Conservation (phyloP, 23 tunicate genomes). For the Ascidia mentula region DNA sequence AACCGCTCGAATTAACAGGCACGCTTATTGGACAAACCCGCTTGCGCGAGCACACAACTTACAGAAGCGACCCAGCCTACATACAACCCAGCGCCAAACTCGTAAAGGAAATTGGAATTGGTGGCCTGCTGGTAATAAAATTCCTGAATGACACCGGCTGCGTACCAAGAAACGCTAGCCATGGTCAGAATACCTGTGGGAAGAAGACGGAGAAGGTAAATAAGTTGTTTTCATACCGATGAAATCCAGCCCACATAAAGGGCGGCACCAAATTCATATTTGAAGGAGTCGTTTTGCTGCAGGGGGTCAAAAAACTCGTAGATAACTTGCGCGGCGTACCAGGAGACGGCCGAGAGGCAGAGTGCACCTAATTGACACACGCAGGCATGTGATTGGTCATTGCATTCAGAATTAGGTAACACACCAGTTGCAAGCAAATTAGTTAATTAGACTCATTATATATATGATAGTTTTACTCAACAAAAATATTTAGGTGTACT, state of each 20-base stretch:
- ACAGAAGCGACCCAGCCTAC: slow-evolving; percentile 74
- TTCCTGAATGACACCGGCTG: slow-evolving; percentile 65
- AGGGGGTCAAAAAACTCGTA: slow-evolving; percentile 21
- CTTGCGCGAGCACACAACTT: background rate
- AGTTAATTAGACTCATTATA: too few relatives aligned
- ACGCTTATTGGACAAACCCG: slow-evolving; percentile 1
- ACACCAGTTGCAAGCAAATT: background rate
- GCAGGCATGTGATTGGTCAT: slow-evolving; percentile 2
- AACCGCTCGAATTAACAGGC: background rate
- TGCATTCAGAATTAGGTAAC: slow-evolving; percentile 1
- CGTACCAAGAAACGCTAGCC: slow-evolving; percentile 83
- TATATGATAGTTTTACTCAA: too few relatives aligned
- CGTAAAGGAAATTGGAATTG: slow-evolving; percentile 54
- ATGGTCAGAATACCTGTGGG: slow-evolving; percentile 52
- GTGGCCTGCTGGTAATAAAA: slow-evolving; percentile 12
- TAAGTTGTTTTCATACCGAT: background rate
- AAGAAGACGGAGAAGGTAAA: background rate
- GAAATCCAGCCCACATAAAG: slow-evolving; percentile 85
- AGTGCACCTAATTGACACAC: slow-evolving; percentile 46
- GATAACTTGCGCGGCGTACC: slow-evolving; percentile 90
- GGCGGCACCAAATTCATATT: slow-evolving; percentile 76
- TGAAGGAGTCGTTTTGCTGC: slow-evolving; percentile 22
- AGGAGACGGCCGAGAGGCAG: slow-evolving; percentile 56
- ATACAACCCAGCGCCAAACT: slow-evolving; percentile 69
- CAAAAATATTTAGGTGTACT: too few relatives aligned